Evolutionary conservation across 92 coral and sea anemone genomes (phyloP).

Genomic region (Desmophyllum pertusum): DNA sequence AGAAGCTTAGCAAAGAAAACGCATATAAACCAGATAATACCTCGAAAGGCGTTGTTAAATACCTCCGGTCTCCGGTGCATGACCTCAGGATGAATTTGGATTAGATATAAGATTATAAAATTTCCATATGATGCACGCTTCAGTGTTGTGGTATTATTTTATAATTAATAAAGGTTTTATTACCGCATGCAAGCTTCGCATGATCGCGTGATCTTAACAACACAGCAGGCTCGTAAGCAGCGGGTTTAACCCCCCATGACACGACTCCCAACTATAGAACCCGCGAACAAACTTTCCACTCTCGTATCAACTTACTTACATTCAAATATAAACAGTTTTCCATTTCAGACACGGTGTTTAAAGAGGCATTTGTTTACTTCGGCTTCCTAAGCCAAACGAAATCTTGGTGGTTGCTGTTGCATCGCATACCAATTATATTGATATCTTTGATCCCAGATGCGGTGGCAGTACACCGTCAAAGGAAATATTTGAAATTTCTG

Average conservation of each 20-base stretch:
- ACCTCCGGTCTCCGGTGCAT: background rate
- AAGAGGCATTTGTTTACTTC: constrained; percentile 4
- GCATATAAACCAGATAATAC: background rate
- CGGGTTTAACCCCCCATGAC: no score
- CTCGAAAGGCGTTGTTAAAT: background rate
- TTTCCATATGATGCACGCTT: background rate
- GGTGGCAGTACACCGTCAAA: background rate
- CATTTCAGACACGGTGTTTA: constrained; percentile 9
- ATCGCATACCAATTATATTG: constrained; percentile 1
- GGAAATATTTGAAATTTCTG: constrained; percentile 17
- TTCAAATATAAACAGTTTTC: background rate
- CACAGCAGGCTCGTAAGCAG: no score
- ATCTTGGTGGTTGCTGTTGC: background rate
- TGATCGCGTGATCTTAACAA: no score
- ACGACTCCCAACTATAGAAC: no score
- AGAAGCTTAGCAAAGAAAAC: background rate
- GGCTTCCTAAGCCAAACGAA: background rate
- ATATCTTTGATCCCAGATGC: constrained; percentile 10
- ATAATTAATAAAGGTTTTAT: background rate
- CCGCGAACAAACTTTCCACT: background rate
- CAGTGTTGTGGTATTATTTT: background rate
- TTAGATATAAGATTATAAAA: background rate
- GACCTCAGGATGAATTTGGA: background rate
- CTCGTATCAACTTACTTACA: background rate
- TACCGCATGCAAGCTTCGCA: background rate